Conservation (phyloP, 2,888 invertebrate species). For the Drymonia ruficornis region DNA sequence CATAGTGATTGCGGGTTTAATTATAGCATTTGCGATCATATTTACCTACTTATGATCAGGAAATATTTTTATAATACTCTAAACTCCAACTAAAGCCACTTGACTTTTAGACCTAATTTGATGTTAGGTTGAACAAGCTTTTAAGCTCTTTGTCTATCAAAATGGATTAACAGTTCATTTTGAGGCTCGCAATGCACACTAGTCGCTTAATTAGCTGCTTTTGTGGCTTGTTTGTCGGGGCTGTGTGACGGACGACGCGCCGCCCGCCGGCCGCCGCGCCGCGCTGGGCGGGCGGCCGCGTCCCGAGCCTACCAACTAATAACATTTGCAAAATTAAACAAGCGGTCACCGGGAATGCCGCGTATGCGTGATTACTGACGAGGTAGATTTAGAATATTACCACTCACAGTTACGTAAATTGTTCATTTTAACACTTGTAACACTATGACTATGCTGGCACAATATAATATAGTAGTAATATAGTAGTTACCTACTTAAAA, state of each 20-base stretch:
- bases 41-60: too few species aligned
- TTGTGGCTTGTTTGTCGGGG: slow-evolving; percentile 60
- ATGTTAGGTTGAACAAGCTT: slow-evolving; percentile 6
- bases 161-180: slow-evolving; percentile 56
- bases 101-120: neutral
- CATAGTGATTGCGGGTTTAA: too few species aligned
- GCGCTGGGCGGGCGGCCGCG: slow-evolving; percentile 9
- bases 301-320: slow-evolving; percentile 47
- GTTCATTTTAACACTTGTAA: too few species aligned
- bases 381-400: slow-evolving; percentile 60
- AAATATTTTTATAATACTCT: too few species aligned
- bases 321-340: slow-evolving; percentile 78
- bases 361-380: slow-evolving; percentile 60
- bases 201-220: slow-evolving; percentile 62
- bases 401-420: slow-evolving; percentile 48
- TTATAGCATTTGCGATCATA: too few species aligned
- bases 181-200: slow-evolving; percentile 37
- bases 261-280: slow-evolving; percentile 14
- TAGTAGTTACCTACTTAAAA: too few species aligned
- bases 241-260: slow-evolving; percentile 28
- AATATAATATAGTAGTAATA: too few species aligned
- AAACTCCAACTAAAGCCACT: too few species aligned
- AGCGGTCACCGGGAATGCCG: slow-evolving; percentile 49
- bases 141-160: slow-evolving; percentile 28
- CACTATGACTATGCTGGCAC: too few species aligned